Evolutionary conservation across 1,140 invertebrate genomes (phyloP).

Genomic region (Drosophila ercepeae): DNA sequence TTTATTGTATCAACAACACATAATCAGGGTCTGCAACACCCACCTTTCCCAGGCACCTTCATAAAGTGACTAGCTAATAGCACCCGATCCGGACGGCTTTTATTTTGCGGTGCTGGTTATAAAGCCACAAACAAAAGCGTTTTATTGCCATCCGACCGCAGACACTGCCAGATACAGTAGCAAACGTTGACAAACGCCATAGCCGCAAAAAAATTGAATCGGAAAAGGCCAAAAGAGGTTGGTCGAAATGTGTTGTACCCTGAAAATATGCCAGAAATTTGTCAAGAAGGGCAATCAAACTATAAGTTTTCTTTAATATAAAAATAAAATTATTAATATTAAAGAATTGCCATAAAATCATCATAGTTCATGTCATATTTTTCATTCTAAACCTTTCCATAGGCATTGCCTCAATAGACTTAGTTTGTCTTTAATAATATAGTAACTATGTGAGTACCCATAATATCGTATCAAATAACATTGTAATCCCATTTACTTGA

Average conservation of each 20-base stretch:
- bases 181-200: slow-evolving; percentile 37
- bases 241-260: neutral
- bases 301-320: too few species aligned
- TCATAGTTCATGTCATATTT: too few species aligned
- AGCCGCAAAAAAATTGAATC: slow-evolving; percentile 19
- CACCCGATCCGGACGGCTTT: slow-evolving; percentile 39
- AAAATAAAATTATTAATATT: too few species aligned
- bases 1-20: slow-evolving; percentile 44
- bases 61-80: slow-evolving; percentile 62
- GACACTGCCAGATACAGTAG: slow-evolving; percentile 35
- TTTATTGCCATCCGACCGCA: slow-evolving; percentile 65
- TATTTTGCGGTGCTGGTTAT: slow-evolving; percentile 41
- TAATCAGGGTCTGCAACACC: slow-evolving; percentile 25
- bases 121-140: slow-evolving; percentile 65
- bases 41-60: slow-evolving; percentile 11
- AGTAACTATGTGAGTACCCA: neutral
- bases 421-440: too few species aligned
- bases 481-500: neutral
- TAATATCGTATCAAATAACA: neutral
- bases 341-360: too few species aligned
- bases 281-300: too few species aligned
- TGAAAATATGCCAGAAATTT: neutral
- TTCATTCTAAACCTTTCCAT: too few species aligned
- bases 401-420: too few species aligned
- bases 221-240: neutral